phyloP scores from a whole-genome alignment of 2,888 invertebrate genomes.

The Leucophora obtusa region DNA sequence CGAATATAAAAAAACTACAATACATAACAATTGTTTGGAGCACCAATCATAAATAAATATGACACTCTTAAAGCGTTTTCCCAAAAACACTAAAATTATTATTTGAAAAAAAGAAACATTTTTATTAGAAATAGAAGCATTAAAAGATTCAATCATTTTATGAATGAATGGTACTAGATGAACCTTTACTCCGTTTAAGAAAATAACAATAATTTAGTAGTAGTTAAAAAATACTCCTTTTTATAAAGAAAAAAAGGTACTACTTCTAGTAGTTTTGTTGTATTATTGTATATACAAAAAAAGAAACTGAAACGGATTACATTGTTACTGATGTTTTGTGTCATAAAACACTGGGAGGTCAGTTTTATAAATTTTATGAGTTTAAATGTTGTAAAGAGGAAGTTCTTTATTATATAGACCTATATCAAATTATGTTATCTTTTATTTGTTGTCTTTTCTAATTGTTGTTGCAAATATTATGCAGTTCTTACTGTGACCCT shows the following conservation, averaged over 20 bases:
- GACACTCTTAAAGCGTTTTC: constrained; percentile 32
- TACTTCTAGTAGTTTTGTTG: not conserved
- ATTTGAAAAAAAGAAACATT: constrained; percentile 36
- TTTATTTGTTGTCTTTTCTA: not conserved
- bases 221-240: constrained; percentile 28
- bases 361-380: constrained; percentile 33
- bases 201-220: constrained; percentile 1
- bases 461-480: not conserved
- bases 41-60: constrained; percentile 41
- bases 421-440: constrained; percentile 24
- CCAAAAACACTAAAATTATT: constrained; percentile 21
- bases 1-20: constrained; percentile 23
- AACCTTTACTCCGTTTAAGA: constrained; percentile 10
- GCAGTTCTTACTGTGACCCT: no score
- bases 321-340: constrained; percentile 46
- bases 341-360: constrained; percentile 54
- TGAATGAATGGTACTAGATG: constrained; percentile 40
- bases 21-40: constrained; percentile 7
- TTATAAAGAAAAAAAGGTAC: not conserved
- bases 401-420: constrained; percentile 31
- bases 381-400: constrained; percentile 35
- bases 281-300: no score
- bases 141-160: constrained; percentile 31
- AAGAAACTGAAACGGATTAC: constrained; percentile 29
- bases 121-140: constrained; percentile 23